These are phyloP conservation scores for Chloroceryle inda DNA, from an alignment of 2,797 vertebrate genomes.

Conservation along the genomic window DNA sequence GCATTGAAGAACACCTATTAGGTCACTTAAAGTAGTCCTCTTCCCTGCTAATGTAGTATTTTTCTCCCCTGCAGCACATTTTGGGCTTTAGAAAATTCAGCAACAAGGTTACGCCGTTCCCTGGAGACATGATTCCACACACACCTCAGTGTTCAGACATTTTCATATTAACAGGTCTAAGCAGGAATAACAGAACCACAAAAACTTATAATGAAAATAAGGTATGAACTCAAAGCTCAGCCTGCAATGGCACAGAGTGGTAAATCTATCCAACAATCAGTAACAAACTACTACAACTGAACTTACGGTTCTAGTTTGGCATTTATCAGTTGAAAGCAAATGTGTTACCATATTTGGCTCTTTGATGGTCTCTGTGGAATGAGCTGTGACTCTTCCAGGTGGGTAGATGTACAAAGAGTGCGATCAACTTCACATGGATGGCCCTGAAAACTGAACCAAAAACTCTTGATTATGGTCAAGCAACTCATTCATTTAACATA, in stretches of 20 bases:
- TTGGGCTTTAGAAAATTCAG: constrained; percentile 9
- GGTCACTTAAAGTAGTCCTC: background rate
- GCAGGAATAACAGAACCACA: constrained; percentile 21
- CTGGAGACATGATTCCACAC: background rate
- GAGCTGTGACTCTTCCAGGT: constrained; percentile 11
- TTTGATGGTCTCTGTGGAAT: background rate
- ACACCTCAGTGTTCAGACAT: background rate
- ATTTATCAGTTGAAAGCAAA: constrained; percentile 31
- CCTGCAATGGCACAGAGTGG: background rate
- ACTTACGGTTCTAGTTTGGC: constrained; percentile 21
- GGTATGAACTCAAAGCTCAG: background rate
- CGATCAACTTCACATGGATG: rapidly evolving
- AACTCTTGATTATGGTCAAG: background rate
- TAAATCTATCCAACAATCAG: background rate
- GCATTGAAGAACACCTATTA: background rate
- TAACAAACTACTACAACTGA: background rate
- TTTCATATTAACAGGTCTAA: constrained; percentile 28
- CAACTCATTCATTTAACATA: background rate
- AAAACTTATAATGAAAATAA: background rate
- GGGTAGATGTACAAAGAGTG: background rate
- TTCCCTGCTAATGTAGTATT: background rate
- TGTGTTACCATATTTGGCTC: background rate
- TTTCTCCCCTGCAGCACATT: background rate
- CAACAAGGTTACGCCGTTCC: background rate
- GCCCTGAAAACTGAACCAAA: background rate